Evolutionary conservation across 2,888 invertebrate genomes (phyloP).

Genomic region (Yponomeuta cagnagella): DNA sequence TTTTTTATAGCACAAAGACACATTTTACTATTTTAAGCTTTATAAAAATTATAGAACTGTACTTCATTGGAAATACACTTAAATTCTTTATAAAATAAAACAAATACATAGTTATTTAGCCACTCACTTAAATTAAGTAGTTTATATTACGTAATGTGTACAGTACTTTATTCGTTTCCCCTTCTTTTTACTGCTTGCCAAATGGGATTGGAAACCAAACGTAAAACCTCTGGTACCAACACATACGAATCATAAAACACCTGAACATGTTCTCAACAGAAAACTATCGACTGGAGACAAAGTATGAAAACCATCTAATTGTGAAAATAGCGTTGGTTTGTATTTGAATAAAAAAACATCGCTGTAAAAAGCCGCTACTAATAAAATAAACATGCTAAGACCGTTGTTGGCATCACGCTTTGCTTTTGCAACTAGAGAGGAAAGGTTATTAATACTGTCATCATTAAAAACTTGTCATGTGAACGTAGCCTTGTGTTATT

Average conservation of each 20-base stretch:
- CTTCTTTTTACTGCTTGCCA: slow-evolving; percentile 61
- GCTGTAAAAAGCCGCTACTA: slow-evolving; percentile 37
- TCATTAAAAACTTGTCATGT: background rate
- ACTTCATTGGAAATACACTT: background rate
- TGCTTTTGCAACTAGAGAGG: slow-evolving; percentile 21
- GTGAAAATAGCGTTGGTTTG: slow-evolving; percentile 96
- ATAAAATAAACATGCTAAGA: slow-evolving; percentile 28
- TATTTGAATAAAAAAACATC: slow-evolving; percentile 50
- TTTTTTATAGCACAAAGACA: background rate
- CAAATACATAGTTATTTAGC: background rate
- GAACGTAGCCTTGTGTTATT: background rate
- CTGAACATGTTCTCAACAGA: slow-evolving; percentile 77
- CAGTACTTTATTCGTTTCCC: slow-evolving; percentile 64
- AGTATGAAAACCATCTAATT: slow-evolving; percentile 98
- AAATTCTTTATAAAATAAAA: background rate
- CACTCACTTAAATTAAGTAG: background rate
- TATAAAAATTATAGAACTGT: background rate
- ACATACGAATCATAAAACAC: slow-evolving; percentile 21
- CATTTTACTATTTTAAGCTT: background rate
- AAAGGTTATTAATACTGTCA: slow-evolving; percentile 12
- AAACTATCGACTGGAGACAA: slow-evolving; percentile 97
- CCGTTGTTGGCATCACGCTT: slow-evolving; percentile 13
- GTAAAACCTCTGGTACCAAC: slow-evolving; percentile 25
- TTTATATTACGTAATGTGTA: slow-evolving; percentile 27
- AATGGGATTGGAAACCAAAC: slow-evolving; percentile 60